phyloP scores from a whole-genome alignment of 2,113 vertebrate species.

The Lophotis ruficrista region DNA sequence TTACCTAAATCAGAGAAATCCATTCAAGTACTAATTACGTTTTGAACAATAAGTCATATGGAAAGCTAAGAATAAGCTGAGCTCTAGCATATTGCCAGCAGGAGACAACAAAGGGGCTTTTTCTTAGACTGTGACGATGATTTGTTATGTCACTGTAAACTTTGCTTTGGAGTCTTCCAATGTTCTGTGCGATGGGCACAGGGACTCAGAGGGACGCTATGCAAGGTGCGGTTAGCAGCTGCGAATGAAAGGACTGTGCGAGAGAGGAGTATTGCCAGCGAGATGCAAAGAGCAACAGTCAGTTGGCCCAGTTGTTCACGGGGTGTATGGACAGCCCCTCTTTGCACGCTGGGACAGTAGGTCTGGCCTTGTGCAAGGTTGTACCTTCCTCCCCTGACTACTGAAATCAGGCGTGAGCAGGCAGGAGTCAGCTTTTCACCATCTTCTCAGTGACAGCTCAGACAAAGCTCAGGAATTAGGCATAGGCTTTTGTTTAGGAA shows the following conservation, averaged over 20 bases:
- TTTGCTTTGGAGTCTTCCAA: neutral
- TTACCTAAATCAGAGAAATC: neutral
- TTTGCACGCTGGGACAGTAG: neutral
- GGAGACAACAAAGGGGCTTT: neutral
- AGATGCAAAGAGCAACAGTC: neutral
- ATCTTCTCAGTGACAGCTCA: neutral
- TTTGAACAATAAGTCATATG: neutral
- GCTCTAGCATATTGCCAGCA: neutral
- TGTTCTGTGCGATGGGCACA: neutral
- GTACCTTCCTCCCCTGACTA: neutral
- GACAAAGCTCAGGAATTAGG: neutral
- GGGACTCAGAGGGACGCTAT: neutral
- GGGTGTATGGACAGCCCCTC: neutral
- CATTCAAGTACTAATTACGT: neutral
- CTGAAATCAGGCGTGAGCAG: rapidly evolving
- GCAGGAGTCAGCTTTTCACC: neutral
- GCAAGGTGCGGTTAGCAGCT: neutral
- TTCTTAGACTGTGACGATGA: neutral
- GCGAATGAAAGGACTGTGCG: neutral
- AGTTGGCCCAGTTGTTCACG: neutral
- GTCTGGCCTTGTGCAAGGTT: neutral
- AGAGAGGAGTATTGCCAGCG: neutral
- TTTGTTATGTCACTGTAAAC: neutral
- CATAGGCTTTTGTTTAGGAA: neutral
- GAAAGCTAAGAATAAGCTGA: neutral